Base-by-base conservation (phyloP, 2,113 vertebrate genomes). In the Pseudorasbora parva region DNA sequence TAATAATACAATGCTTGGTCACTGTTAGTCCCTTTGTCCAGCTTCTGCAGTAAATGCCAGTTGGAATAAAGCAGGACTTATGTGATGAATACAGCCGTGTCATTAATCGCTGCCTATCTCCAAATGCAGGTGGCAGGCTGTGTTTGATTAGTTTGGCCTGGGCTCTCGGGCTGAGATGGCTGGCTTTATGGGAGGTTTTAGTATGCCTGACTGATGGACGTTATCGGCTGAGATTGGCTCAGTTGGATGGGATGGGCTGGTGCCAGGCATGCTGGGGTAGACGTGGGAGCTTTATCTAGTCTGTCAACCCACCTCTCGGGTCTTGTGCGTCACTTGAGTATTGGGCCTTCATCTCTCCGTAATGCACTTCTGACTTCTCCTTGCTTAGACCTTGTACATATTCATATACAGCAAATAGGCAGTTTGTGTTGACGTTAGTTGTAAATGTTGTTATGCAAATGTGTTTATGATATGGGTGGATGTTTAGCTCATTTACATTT, bases 121-220 rank as follows among this genome's bases (percentile, higher is more conserved):
- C 5, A 72, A 2, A 75, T 87, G 89, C 94, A 94, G 93, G 91
- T 91, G 91, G 91, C 89, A 91, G 86, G 88, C 86, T 78, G 88
- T 47, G 87, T 90, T 90, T 89, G 91, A 92, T 90, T 88, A 86
- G 51, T 89, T 87, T 79, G 91, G 85, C 87, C 27, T 87, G 74
- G 81, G 82, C 87, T 73, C 77, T 84, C 10, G 85, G 78, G 81
- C 51, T 1, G 87, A 37, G 91, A 90, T 90, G 87, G 87, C 73
- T 83, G 89, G 84, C 90, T 91, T 93, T 93, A 90, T 94, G 82
- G 86, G 92, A 92, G 90, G 91, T 89, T 93, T 93, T 90, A 89
- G 87, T 89, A 81, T 82, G 87, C 89, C 88, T 92, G 91, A 92
- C 89, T 89, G 91, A 88, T 56, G 27, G 45, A 54, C 88, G 87